Evolutionary conservation across 2,888 invertebrate genomes (phyloP).

Genomic region (Ethmia dodecea): DNA sequence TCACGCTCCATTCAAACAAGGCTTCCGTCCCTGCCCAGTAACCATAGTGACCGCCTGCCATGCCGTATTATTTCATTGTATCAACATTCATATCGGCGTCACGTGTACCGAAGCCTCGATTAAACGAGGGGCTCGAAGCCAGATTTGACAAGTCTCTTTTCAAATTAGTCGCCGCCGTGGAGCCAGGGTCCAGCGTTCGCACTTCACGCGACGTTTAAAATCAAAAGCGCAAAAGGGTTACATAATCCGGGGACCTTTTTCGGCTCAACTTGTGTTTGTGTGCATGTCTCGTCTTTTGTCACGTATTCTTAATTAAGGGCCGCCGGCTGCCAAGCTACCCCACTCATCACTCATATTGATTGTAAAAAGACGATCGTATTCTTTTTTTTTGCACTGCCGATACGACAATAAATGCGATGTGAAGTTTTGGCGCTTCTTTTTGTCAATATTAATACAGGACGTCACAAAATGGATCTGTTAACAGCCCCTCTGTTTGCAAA

Average conservation of each 20-base stretch:
- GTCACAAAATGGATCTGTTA: conserved; percentile 49
- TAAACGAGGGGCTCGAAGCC: conserved; percentile 73
- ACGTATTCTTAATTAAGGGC: conserved; percentile 77
- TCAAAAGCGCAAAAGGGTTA: conserved; percentile 77
- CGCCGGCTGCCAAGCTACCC: conserved; percentile 61
- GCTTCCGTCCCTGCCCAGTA: conserved; percentile 54
- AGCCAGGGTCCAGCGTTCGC: conserved; percentile 47
- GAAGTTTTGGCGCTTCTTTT: conserved; percentile 36
- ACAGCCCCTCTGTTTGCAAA: conserved; percentile 64
- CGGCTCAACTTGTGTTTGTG: conserved; percentile 64
- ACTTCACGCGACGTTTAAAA: conserved; percentile 73
- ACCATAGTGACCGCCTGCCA: conserved; percentile 63
- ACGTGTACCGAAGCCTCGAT: conserved; percentile 62
- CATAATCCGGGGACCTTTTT: conserved; percentile 75
- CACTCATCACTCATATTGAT: conserved; percentile 69
- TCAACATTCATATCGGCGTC: conserved; percentile 70
- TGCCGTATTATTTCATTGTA: conserved; percentile 67
- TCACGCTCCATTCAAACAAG: conserved; percentile 53
- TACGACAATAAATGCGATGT: conserved; percentile 44
- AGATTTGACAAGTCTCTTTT: conserved; percentile 72
- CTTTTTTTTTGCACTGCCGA: conserved; percentile 33
- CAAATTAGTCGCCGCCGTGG: conserved; percentile 63
- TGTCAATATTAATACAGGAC: conserved; percentile 33
- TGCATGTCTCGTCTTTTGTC: conserved; percentile 77
- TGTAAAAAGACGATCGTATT: conserved; percentile 50